Evolutionary conservation across 2,888 invertebrate species (phyloP).

Genomic region (Chrysopilus asiliformis): DNA sequence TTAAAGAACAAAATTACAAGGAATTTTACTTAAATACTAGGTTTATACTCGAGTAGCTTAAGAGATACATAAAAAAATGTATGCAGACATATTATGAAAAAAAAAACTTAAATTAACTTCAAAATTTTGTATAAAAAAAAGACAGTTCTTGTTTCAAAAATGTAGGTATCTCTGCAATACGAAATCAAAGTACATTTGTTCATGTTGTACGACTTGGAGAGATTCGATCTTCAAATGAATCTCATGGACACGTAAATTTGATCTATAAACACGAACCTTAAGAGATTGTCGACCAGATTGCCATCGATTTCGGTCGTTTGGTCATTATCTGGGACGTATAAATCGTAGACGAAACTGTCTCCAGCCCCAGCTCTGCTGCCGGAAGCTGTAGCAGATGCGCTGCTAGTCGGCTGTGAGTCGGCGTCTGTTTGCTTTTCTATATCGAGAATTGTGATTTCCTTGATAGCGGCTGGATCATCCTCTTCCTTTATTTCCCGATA

Average conservation of each 20-base stretch:
- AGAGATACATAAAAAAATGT: no score
- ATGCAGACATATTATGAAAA: no score
- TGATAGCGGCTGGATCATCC: slow-evolving; percentile 13
- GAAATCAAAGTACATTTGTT: no score
- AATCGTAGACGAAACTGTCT: slow-evolving; percentile 45
- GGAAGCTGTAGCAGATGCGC: background rate
- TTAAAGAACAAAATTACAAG: no score
- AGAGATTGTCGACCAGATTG: slow-evolving; percentile 25
- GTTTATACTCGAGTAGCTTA: no score
- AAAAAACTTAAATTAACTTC: no score
- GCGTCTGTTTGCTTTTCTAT: slow-evolving; percentile 36
- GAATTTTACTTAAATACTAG: no score
- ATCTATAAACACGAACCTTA: slow-evolving; percentile 35
- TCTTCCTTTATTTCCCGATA: slow-evolving; percentile 36
- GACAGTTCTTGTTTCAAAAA: no score
- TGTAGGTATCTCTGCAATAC: no score
- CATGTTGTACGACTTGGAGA: no score
- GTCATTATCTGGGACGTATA: slow-evolving; percentile 44
- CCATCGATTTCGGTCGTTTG: slow-evolving; percentile 33
- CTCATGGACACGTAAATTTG: slow-evolving; percentile 18
- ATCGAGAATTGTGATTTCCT: slow-evolving; percentile 42
- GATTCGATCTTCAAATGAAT: slow-evolving; percentile 11
- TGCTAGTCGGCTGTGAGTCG: background rate
- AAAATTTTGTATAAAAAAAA: no score
- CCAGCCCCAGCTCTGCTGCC: background rate